A percentile compares a stretch with the other conserved stretches of the same genome.
Conservation (phyloP, 1,140 invertebrate genomes). For the Dysdera silvatica region DNA sequence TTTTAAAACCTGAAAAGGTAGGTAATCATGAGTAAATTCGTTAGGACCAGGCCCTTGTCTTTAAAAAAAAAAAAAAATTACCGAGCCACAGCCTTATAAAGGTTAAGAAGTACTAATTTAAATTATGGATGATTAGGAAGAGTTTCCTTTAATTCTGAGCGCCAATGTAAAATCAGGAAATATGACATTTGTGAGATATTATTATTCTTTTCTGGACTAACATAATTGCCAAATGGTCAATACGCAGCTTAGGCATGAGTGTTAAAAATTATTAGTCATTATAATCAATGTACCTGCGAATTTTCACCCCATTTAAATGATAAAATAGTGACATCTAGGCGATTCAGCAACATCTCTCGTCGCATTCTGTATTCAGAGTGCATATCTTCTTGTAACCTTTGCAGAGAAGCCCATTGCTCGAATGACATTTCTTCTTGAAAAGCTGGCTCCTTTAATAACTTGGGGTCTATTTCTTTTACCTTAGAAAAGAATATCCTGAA, state of each 20-base stretch:
- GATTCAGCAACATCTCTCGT: conserved; percentile 76
- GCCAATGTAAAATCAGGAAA: not conserved
- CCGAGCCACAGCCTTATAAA: not conserved
- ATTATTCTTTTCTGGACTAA: too few species aligned
- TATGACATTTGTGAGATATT: too few species aligned
- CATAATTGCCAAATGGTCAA: too few species aligned
- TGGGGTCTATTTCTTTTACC: conserved; percentile 58
- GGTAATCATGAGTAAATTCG: too few species aligned
- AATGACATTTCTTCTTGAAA: conserved; percentile 63
- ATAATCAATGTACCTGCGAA: conserved; percentile 4
- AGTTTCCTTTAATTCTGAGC: not conserved
- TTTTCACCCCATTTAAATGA: conserved; percentile 57
- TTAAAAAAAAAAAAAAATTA: conserved; percentile 1
- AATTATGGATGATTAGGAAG: not conserved
- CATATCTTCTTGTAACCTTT: conserved; percentile 60
- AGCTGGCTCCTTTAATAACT: conserved; percentile 63
- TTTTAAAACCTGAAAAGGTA: too few species aligned
- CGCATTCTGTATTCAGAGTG: conserved; percentile 71
- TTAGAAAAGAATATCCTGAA: conserved; percentile 35
- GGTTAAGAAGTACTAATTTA: too few species aligned
- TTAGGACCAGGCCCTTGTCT: too few species aligned
- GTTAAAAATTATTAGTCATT: not conserved
- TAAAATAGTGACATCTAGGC: conserved; percentile 87
- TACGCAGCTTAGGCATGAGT: too few species aligned
- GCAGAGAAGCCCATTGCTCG: conserved; percentile 71